phyloP scores from a whole-genome alignment of 1,140 invertebrate genomes.

The Homalodisca vitripennis region DNA sequence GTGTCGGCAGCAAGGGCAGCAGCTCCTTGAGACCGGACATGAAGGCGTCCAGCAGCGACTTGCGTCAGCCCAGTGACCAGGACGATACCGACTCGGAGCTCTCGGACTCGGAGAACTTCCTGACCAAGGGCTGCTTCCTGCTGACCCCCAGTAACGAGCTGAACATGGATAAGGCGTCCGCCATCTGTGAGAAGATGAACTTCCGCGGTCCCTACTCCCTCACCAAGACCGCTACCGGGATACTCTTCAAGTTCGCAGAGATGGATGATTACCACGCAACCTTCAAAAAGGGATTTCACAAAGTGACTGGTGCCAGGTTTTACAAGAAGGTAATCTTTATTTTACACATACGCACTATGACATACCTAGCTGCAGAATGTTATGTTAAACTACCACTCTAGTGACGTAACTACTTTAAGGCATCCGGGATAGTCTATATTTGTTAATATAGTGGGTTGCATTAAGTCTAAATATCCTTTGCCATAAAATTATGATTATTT shows the following conservation, averaged over 20 bases:
- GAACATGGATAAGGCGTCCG: constrained; percentile 78
- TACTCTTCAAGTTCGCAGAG: constrained; percentile 81
- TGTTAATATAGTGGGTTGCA: too few relatives aligned
- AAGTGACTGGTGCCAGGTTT: constrained; percentile 73
- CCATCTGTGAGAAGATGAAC: constrained; percentile 83
- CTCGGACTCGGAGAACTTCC: constrained; percentile 44
- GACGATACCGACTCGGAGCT: constrained; percentile 41
- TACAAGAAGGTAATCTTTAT: constrained; percentile 65
- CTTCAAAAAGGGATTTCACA: constrained; percentile 82
- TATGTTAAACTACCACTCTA: too few relatives aligned
- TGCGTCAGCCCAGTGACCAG: constrained; percentile 30
- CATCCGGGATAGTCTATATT: too few relatives aligned
- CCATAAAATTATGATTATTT: too few relatives aligned
- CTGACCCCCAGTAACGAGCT: constrained; percentile 79
- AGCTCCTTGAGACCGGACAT: constrained; percentile 14
- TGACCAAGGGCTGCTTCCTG: constrained; percentile 70
- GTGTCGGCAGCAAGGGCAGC: constrained; percentile 24
- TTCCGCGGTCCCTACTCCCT: constrained; percentile 80
- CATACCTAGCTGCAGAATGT: too few relatives aligned
- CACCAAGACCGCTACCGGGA: constrained; percentile 83
- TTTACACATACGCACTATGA: neutral
- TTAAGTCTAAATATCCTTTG: too few relatives aligned
- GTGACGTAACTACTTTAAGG: too few relatives aligned
- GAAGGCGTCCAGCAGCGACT: neutral
- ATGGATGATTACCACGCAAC: constrained; percentile 81